Base-by-base conservation (phyloP, 2,797 vertebrate genomes). In the Bucorvus abyssinicus region DNA sequence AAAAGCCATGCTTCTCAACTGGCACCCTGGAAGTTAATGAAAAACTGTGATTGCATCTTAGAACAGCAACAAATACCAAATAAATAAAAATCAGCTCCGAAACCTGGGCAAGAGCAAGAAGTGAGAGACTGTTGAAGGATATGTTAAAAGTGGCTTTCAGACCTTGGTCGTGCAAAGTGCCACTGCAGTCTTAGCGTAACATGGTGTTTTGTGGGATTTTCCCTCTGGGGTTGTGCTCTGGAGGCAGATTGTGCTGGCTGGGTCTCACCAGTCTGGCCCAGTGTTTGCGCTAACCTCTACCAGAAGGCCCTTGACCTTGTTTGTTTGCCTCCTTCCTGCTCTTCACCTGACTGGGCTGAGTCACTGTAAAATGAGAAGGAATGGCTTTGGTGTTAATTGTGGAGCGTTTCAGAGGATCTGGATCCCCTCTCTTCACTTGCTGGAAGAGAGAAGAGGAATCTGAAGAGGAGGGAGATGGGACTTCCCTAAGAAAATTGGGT, bases 151-250 rank as follows among this genome's bases (percentile, higher is more conserved):
- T 0, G 3, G 2, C 36, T 76, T 93, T 59, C 59, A 82, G n/a
- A 36, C 26, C 9, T 22, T 42, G 10, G 11, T 26, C 2, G 0
- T 73, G 53, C 44, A 7, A 84, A 73, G 36, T 17, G 12, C 30
- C 0, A 0, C 23, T 0, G 0, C 5, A 13, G 16, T 38, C 12
- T 63, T 34, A 9, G 10, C 1, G 0, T 29, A n/a, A 19, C 0
- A 0, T 1, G 14, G 14, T 36, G 16, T 55, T 83, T 40, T 59
- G 29, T 60, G 53, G 6, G 23, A 14, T 45, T 80, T 84, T 56
- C 15, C 44, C 12, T 67, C 27, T 21, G 36, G 29, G 20, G 10
- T 20, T 80, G 38, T 2, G 3, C 12, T 10, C 1, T 0, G 17
- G 12, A 86, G 32, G 65, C 42, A 44, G 57, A 20, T 9, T 45